Evolutionary conservation across 2,113 vertebrate genomes (phyloP).

Genomic region (Eubucco bourcierii): DNA sequence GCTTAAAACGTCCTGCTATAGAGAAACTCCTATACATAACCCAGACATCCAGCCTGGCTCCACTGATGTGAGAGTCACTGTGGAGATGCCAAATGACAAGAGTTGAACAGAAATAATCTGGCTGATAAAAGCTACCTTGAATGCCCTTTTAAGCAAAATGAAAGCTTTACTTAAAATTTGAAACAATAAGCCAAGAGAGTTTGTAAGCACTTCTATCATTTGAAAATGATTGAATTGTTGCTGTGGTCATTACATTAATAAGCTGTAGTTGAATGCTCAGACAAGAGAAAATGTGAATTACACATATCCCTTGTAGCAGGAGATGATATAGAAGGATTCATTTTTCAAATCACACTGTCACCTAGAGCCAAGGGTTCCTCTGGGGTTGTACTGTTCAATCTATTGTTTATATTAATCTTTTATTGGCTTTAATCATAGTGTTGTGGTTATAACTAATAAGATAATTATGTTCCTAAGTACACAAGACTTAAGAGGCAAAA

Average conservation of each 20-base stretch:
- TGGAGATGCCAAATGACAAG: neutral
- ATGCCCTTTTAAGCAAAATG: neutral
- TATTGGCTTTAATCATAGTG: conserved; percentile 30
- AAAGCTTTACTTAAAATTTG: neutral
- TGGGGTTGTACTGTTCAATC: neutral
- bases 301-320: neutral
- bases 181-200: neutral
- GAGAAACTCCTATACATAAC: neutral
- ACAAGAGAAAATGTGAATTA: neutral
- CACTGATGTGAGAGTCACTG: neutral
- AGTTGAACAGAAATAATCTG: neutral
- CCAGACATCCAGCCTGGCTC: neutral
- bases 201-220: neutral
- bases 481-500: neutral
- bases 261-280: neutral
- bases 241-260: neutral
- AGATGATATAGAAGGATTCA: neutral
- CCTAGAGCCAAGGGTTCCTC: neutral
- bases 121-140: neutral
- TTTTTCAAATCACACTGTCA: neutral
- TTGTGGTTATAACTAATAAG: conserved; percentile 26
- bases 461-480: conserved; percentile 10
- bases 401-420: neutral
- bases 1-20: neutral
- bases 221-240: neutral